Evolutionary conservation across 1,140 invertebrate species (phyloP), one percentile per base, ranked within the genome.

Genomic region (Oryzaephilus surinamensis): DNA sequence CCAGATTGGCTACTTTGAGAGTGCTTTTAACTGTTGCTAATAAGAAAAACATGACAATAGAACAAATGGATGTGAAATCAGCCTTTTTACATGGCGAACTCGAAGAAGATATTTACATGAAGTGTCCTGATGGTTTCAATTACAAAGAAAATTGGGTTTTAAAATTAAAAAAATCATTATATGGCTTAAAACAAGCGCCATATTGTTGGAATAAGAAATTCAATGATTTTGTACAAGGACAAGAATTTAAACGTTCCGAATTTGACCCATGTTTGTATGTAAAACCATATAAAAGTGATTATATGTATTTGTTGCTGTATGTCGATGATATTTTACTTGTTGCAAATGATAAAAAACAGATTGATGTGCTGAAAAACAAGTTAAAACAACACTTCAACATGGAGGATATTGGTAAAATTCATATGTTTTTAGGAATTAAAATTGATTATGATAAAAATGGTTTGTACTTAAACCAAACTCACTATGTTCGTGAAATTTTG

Each of bases 21-120:
- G 8, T 60, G 3, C 43, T 70, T 18, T 41, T 70, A 33, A 44
- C 49, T 3, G 27, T 66, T 24, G 47, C 54, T 28, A 58, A 55
- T 10, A 29, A 54, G 14, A 16, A 16, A 17, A 34, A 40, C 27
- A 27, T 45, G 21, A 12, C 34, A 14, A 40, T 40, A 13, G 20
- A 27, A 6, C 43, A 45, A 31, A 8, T 45, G 13, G 61, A 66
- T 55, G 45, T 58, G 0, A 55, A 51, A 23, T 57, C 56, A 13
- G 62, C 65, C 5, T 68, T 65, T 48, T 45, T 67, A 2, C 51
- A 69, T 54, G 65, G 61, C 3, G 39, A 56, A 6, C 40, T 70
- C 16, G 50, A 66, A 10, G 63, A 69, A 44, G 51, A 54, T 16
- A 54, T 69, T 2, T 68, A 58, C 30, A 61, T 69, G 50, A 16